These are phyloP conservation scores for Drosophila longiperda DNA, from an alignment of 2,888 invertebrate genomes.

Conservation along the genomic window DNA sequence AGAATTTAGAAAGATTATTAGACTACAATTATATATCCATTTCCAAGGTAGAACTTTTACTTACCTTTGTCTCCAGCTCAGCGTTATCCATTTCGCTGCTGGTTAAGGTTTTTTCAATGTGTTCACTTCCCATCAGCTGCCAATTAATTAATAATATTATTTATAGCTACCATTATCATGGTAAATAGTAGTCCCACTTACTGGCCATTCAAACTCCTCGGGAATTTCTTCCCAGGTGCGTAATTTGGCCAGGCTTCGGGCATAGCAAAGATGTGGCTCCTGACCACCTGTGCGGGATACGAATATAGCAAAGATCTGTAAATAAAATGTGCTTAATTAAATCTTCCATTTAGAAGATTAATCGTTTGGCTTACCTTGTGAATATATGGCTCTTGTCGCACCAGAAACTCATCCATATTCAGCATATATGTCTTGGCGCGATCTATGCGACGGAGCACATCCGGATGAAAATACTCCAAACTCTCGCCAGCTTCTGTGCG, in stretches of 20 bases:
- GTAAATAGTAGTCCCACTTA: constrained; percentile 14
- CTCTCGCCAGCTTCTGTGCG: constrained; percentile 31
- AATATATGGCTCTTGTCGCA: constrained; percentile 51
- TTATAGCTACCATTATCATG: neutral
- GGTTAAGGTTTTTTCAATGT: constrained; percentile 12
- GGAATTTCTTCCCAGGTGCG: constrained; percentile 46
- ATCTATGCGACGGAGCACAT: constrained; percentile 23
- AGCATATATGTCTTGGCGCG: constrained; percentile 44
- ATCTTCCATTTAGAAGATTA: too few relatives aligned
- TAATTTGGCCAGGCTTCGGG: constrained; percentile 37
- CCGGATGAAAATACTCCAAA: constrained; percentile 44
- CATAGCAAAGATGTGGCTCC: constrained; percentile 39
- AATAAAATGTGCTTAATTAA: neutral
- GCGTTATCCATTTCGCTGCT: constrained; percentile 10
- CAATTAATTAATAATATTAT: neutral
- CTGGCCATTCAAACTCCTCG: constrained; percentile 43
- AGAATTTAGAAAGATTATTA: neutral
- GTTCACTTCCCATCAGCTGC: constrained; percentile 41
- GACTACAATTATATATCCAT: neutral
- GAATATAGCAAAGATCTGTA: constrained; percentile 44
- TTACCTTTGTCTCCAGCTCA: constrained; percentile 35
- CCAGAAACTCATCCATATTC: constrained; percentile 44
- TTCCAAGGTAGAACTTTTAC: constrained; percentile 1
- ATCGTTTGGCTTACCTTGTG: constrained; percentile 34
- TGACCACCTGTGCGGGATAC: constrained; percentile 34